Evolutionary conservation across 2,113 vertebrate genomes (phyloP), one percentile per base, ranked within the genome.

Genomic region (Chamaetylas fuelleborni): DNA sequence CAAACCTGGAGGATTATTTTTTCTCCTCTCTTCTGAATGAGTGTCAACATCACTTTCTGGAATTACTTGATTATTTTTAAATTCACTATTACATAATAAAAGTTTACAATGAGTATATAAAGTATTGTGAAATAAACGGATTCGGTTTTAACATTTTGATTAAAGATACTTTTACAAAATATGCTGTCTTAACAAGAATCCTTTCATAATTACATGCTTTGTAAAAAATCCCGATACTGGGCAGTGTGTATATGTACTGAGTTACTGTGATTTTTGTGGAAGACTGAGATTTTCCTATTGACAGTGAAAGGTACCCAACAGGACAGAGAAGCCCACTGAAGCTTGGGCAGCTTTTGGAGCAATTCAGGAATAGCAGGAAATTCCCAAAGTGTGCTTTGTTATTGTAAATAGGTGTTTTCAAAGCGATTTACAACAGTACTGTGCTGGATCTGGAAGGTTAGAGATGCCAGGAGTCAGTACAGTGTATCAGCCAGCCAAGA

Each of bases 161-260:
- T 88, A 96, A 96, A 96, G 26, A 65, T 25, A 50, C 25, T 93
- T 95, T 90, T 88, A 81, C 36, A 70, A 88, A 91, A 77, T 19
- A 26, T 2, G 2, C 28, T 69, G 24, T 82, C 60, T 84, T 77
- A 54, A 42, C 24, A 76, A 57, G 24, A 79, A 50, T 71, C 10
- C 7, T 91, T 81, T 58, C 20, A 58, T 57, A 65, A 40, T 43
- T 74, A 53, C 45, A 20, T 47, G 13, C 11, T 73, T 73, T 69
- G 31, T 73, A 9, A 73, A 91, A 71, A 76, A 57, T 57, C 22
- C 11, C 79, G 14, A 23, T 81, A 28, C 19, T 31, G 3, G 50
- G 29, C 33, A 71, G 33, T 1, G 0, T 48, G 17, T 51, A 3
- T 81, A 40, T 54, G 33, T 77, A 33, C 31, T 43, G 28, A 65